Conservation (phyloP, 2,888 invertebrate species). For the Aethes cnicana region DNA sequence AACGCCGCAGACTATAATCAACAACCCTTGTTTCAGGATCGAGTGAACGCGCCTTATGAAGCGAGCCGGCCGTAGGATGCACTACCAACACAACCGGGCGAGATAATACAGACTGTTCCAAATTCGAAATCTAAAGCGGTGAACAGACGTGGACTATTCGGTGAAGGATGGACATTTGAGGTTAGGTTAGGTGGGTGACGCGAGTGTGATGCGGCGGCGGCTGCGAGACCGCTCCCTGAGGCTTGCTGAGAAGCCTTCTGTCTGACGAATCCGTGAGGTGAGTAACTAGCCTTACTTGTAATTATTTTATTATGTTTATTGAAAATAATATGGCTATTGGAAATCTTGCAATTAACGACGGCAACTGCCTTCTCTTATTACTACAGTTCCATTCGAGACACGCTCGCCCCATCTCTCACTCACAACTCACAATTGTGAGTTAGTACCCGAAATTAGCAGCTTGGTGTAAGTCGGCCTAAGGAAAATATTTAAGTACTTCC, state of each 20-base stretch:
- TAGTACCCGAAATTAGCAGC: too few species aligned
- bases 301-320: too few species aligned
- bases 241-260: constrained; percentile 51
- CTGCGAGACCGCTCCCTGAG: constrained; percentile 51
- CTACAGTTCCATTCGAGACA: too few species aligned
- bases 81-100: constrained; percentile 64
- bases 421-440: too few species aligned
- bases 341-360: too few species aligned
- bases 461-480: too few species aligned
- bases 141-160: constrained; percentile 43
- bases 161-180: constrained; percentile 53
- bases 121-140: constrained; percentile 52
- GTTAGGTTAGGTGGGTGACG: constrained; percentile 27
- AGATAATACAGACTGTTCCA: constrained; percentile 64
- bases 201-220: constrained; percentile 70
- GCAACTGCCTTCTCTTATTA: too few species aligned
- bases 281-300: constrained; percentile 35
- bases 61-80: constrained; percentile 69
- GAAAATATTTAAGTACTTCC: too few species aligned
- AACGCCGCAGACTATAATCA: constrained; percentile 43
- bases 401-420: too few species aligned
- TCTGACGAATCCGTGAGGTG: constrained; percentile 78
- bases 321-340: too few species aligned
- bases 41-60: constrained; percentile 71
- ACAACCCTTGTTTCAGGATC: constrained; percentile 66